Base-by-base conservation (phyloP, 2,797 vertebrate species). In the Cossypha heuglini region DNA sequence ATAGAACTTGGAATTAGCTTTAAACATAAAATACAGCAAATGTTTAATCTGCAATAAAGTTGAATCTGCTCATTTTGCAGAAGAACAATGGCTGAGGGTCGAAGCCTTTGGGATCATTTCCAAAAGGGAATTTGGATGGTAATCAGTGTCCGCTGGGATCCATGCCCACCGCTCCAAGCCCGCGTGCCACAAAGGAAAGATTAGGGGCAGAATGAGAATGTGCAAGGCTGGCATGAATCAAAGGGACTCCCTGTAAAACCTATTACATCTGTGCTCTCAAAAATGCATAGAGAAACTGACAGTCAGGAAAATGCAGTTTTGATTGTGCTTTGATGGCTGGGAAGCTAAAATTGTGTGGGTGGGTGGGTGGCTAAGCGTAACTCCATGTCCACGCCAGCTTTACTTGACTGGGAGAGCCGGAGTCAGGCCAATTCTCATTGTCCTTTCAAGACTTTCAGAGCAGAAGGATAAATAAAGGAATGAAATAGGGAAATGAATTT, bases 171-270 rank as follows among this genome's bases (percentile, higher is more conserved):
- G 6, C 87, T 93, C 95, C 9, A 5, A 91, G 87, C 72, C 94
- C 66, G 57, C 1, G 38, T 94, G 94, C 95, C 93, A 95, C 96
- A 96, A 97, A 94, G 94, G 91, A 90, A 89, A 97, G 95, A 97
- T 96, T 97, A 96, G 96, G 94, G 93, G 79, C 91, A 95, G 96
- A 96, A 96, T 96, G 94, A 96, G 87, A 97, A 97, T 96, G 93
- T 94, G 93, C 95, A 94, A 63, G 91, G 89, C 89, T 96, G 96
- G 96, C 96, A 96, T 5, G 14, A 96, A 91, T 97, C 94, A 97
- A 95, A 97, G 94, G 94, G 93, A 84, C 81, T 96, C 95, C 94
- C 95, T 95, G 87, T 96, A 96, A 96, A 96, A 97, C 95, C 93
- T 94, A 97, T 95, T 95, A 94, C 95, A 95, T 96, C 95, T 96